Evolutionary conservation across 2,888 invertebrate species (phyloP), one percentile per base, ranked within the genome.

Genomic region (Tortrix viridana): DNA sequence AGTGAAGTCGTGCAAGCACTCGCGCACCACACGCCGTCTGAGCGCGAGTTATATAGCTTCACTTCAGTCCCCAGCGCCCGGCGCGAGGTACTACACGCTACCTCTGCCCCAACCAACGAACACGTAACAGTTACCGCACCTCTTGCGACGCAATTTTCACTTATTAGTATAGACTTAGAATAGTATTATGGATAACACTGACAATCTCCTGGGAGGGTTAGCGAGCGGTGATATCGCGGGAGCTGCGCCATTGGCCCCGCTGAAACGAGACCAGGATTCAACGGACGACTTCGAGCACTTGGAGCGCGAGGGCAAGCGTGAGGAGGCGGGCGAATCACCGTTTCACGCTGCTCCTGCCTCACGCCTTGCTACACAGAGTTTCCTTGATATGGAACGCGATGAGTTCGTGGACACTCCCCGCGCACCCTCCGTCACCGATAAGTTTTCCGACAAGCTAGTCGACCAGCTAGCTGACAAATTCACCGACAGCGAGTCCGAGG

Each of bases 231-330:
- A 91, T 69, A 69, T 60, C 72, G 69, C 55, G 37, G 74, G 69
- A 60, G 68, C 65, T n/a, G 70, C 74, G 20, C 70, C 69, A 12
- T 65, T 63, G 26, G 71, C 75, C 43, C 67, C 72, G 59, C 80
- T 90, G 76, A 92, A 91, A 74, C 93, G 95, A 67, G 95, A 95
- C 70, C 93, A 94, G 77, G 95, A 95, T 80, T 95, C 95, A 32
- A 90, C 94, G 67, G 95, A 95, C 76, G 95, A 95, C 86, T 95
- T 96, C 81, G 95, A 95, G 83, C 95, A 95, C 82, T 88, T 96
- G 70, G 95, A 94, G 69, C 94, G 94, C 74, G 95, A 95, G 67
- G 86, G 87, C 50, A 82, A 78, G 66, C 87, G 74, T 47, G 79
- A 85, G 59, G 88, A 89, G 59, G 65, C 79, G 58, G 74, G 78